Evolutionary conservation across 2,797 vertebrate species (phyloP), one percentile per base, ranked within the genome.

Genomic region (Urophycis tenuis): DNA sequence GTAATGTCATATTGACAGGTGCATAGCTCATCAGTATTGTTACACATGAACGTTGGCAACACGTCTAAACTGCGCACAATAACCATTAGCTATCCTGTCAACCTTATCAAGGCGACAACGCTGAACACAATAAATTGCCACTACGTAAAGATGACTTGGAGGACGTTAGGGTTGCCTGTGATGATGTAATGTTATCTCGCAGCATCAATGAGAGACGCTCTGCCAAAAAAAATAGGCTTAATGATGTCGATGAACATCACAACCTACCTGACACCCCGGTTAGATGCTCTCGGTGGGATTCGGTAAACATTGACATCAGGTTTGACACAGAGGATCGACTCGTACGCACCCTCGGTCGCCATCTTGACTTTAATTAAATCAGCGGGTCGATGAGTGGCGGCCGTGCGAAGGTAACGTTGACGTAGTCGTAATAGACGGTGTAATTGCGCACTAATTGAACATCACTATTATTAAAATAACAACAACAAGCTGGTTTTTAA

Each of bases 241-340:
- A 33, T 36, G 2, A 67, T 67, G 10, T 64, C 0, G 32, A 3
- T 33, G 53, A 76, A 78, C 79, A 15, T 71, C 70, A 60, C 36
- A 9, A 72, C 29, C 89, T 79, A 97, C 96, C 96, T 96, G 94
- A 97, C 94, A 0, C 95, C 95, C 75, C 96, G 95, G 91, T 98
- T 98, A 73, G 96, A 98, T 72, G 96, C 92, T 85, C 96, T 91
- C 76, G 96, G 97, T 15, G 96, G 96, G 86, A 98, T 98, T 80
- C 96, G 94, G 91, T 95, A 98, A 67, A 98, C 96, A 83, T 93
- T 96, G 81, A 98, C 93, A 81, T 98, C 96, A 0, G 96, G 94
- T 90, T 98, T 98, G 76, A 98, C 96, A 83, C 96, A 97, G 81
- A 98, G 93, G 1, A 98, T 89, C 0, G 97, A 97, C 91, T 98